These are phyloP conservation scores for Muntiacus muntjak DNA, from an alignment of 2,113 vertebrate genomes.

Conservation along the genomic window DNA sequence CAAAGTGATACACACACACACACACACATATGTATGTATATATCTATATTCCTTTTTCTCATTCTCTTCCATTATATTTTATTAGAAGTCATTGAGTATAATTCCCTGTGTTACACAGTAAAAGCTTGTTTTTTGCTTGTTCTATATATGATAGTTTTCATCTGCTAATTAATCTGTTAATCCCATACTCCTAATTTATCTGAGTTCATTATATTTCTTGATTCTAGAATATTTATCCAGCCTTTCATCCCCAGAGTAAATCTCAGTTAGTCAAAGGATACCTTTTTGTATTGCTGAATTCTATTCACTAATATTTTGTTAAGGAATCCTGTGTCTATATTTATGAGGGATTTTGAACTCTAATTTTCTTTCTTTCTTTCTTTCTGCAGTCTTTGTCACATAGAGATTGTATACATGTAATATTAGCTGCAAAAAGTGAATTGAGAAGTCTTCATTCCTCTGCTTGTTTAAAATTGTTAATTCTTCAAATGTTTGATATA, in stretches of 20 bases:
- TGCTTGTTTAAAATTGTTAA: neutral
- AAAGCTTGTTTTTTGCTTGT: neutral
- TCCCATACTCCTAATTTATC: neutral
- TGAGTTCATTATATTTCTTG: neutral
- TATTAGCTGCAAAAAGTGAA: neutral
- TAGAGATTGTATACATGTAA: neutral
- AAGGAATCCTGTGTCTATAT: neutral
- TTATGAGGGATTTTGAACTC: neutral
- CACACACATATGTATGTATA: neutral
- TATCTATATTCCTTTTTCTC: neutral
- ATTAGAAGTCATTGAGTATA: neutral
- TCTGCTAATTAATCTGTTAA: neutral
- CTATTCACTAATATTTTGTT: neutral
- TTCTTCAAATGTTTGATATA: neutral
- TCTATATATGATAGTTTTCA: neutral
- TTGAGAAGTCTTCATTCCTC: neutral
- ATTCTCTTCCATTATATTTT: neutral
- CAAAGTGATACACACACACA: neutral
- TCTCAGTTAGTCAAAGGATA: neutral
- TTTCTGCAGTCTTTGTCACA: neutral
- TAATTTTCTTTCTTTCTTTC: neutral
- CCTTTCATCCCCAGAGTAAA: neutral
- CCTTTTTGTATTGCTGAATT: neutral
- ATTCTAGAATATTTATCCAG: neutral
- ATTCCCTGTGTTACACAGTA: neutral